Percentiles rank a stretch among this genome's conserved stretches.
Evolutionary conservation across 2,797 vertebrate genomes (phyloP).

Genomic region (Coendou prehensilis): DNA sequence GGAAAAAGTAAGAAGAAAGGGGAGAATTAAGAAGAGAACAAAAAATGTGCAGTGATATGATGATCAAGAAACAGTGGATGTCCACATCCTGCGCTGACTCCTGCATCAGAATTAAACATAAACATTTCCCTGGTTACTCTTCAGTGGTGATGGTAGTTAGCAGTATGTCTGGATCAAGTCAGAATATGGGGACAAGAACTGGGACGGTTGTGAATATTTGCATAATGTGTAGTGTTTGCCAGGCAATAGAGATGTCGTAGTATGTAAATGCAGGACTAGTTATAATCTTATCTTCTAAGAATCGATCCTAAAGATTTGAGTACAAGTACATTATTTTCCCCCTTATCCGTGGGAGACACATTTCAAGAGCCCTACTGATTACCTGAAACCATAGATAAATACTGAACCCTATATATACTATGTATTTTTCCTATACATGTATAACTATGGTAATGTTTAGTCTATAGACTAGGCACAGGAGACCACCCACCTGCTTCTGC

Average conservation of each 20-base stretch:
- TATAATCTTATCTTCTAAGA: background rate
- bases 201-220: background rate
- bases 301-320: background rate
- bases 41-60: background rate
- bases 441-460: background rate
- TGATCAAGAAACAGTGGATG: background rate
- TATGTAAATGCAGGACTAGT: background rate
- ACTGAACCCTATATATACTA: background rate
- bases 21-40: background rate
- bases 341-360: background rate
- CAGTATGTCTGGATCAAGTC: background rate
- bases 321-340: background rate
- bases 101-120: background rate
- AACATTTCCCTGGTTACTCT: background rate
- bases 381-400: background rate
- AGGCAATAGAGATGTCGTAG: background rate
- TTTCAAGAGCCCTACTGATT: background rate
- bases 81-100: background rate
- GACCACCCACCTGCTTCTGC: background rate
- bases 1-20: background rate
- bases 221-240: background rate
- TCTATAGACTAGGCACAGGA: background rate
- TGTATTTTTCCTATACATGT: background rate
- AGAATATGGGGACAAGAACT: background rate
- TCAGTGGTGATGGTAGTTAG: background rate